These are phyloP conservation scores for Hippasteria phrygiana DNA, from an alignment of 53 echinoderm and acorn worm species.

Conservation along the genomic window DNA sequence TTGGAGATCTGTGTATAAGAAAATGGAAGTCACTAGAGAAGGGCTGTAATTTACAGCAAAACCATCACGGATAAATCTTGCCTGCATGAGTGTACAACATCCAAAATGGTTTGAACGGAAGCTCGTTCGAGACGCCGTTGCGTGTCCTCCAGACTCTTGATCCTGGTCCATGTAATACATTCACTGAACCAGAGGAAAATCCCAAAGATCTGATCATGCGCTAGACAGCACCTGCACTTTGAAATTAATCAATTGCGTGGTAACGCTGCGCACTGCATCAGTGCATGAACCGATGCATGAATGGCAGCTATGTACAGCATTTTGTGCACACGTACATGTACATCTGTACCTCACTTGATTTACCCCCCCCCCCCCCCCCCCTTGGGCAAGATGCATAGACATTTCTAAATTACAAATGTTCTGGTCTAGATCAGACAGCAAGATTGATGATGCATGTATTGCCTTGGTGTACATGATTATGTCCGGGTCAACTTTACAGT, in stretches of 20 bases:
- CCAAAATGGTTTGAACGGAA: too few species aligned
- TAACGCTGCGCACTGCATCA: neutral
- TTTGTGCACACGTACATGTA: neutral
- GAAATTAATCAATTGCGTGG: neutral
- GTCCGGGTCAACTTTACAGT: too few species aligned
- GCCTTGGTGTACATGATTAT: neutral
- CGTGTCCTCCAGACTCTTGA: neutral
- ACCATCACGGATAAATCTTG: too few species aligned
- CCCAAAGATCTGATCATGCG: constrained; percentile 29
- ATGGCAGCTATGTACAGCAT: constrained; percentile 13
- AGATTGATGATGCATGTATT: neutral
- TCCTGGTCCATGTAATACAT: neutral
- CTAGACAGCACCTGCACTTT: constrained; percentile 54
- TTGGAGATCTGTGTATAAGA: too few species aligned
- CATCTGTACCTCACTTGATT: too few species aligned
- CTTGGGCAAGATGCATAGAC: constrained; percentile 10
- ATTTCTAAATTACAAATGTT: constrained; percentile 17
- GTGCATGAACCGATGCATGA: neutral
- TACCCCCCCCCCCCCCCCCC: neutral
- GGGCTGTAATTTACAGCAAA: too few species aligned
- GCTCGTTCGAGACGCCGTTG: neutral
- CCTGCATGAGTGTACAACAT: too few species aligned
- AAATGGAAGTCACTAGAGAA: too few species aligned
- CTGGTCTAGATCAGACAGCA: neutral
- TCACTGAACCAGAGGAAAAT: constrained; percentile 28